Conservation (phyloP, 2,113 vertebrate species). For the Siphamia tubifer region DNA sequence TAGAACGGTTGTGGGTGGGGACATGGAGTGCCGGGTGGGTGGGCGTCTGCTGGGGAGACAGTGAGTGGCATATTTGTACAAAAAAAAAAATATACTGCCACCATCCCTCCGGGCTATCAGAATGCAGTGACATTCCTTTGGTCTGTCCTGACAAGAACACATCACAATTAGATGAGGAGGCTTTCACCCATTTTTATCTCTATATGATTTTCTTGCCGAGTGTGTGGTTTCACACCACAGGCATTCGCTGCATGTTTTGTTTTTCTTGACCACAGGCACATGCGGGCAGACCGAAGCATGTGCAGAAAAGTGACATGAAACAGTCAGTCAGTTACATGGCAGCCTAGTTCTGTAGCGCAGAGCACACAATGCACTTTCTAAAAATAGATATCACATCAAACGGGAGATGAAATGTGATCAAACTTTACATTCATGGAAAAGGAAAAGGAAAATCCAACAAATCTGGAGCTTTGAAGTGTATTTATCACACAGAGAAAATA, state of each 20-base stretch:
- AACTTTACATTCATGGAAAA: not conserved
- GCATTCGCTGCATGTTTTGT: constrained; percentile 5
- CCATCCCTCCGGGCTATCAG: constrained; percentile 7
- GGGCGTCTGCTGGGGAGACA: constrained; percentile 17
- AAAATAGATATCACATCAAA: constrained; percentile 41
- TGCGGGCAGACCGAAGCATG: not conserved
- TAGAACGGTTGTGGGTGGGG: constrained; percentile 45
- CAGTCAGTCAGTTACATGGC: not conserved
- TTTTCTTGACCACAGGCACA: not conserved
- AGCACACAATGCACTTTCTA: constrained; percentile 23
- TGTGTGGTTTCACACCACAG: not conserved
- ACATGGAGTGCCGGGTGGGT: constrained; percentile 21
- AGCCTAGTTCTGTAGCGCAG: constrained; percentile 24
- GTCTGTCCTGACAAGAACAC: not conserved
- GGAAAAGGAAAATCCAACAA: not conserved
- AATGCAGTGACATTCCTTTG: constrained; percentile 39
- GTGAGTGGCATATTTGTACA: constrained; percentile 30
- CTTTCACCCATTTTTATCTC: constrained; percentile 5
- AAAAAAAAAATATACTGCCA: not conserved
- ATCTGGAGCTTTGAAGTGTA: not conserved
- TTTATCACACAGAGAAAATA: not conserved
- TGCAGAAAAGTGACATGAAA: constrained; percentile 1
- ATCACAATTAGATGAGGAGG: not conserved
- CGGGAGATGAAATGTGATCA: constrained; percentile 5
- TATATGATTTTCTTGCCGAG: not conserved